These are phyloP conservation scores for Drosophila erecta DNA, from an alignment of 1,140 invertebrate genomes.

Conservation along the genomic window DNA sequence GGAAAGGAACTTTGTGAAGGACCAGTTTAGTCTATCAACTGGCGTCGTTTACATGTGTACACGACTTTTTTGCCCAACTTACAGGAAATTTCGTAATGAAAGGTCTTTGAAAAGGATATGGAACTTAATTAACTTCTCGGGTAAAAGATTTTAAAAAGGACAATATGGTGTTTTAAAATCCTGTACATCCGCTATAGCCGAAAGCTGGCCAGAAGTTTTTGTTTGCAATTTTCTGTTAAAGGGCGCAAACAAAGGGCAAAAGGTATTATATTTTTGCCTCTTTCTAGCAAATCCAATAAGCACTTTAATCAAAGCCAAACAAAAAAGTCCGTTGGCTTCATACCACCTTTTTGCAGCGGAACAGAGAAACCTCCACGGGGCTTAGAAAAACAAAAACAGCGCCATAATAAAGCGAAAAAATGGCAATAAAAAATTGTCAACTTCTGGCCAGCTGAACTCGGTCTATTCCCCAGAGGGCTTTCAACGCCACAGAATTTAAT, in stretches of 20 bases:
- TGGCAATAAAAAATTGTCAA: conserved; percentile 31
- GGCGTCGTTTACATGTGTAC: not conserved
- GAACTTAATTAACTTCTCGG: too few species aligned
- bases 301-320: conserved; percentile 55
- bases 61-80: not conserved
- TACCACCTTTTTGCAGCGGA: conserved; percentile 44
- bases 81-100: not conserved
- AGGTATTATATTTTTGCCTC: not conserved
- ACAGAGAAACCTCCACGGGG: conserved; percentile 24
- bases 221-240: not conserved
- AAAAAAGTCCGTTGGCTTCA: conserved; percentile 40
- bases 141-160: too few species aligned
- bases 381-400: conserved; percentile 17
- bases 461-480: conserved; percentile 39
- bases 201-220: not conserved
- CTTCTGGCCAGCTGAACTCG: conserved; percentile 32
- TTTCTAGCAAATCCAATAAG: conserved; percentile 66
- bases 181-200: not conserved
- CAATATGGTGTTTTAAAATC: not conserved
- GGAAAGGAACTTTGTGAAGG: not conserved
- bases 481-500: conserved; percentile 47
- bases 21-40: not conserved
- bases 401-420: conserved; percentile 21
- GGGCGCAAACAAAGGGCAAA: conserved; percentile 10
- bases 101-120: not conserved